Evolutionary conservation across 2,888 invertebrate species (phyloP), one percentile per base, ranked within the genome.

Genomic region (Oligia fasciuncula): DNA sequence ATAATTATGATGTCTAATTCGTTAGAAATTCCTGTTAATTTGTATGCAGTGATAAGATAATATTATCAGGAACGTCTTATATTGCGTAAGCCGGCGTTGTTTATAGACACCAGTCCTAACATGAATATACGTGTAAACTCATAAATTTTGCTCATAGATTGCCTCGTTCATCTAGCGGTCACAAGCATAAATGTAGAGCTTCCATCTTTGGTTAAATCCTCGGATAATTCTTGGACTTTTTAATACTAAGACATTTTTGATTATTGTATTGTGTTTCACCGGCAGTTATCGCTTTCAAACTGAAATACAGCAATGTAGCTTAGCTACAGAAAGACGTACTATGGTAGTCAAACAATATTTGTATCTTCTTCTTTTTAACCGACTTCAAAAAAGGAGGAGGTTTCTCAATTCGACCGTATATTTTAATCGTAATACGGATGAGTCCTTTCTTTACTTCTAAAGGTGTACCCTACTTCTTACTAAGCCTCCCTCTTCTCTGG

Each of bases 21-120:
- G 9, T 74, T 49, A 71, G 66, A 84, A 73, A 79, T 84, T 63
- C 35, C 66, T 63, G 35, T 70, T 71, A 67, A 79, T 79, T 84
- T 71, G 79, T 74, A 51, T 63, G 46, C n/a, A 46, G 0, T 14
- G 79, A 82, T 81, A 81, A 82, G 79, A 79, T 79, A 35, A 23
- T 54, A 35, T 35, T 70, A 73, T 29, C 62, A 80, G 4, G 2
- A 29, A 35, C 19, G n/a, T 73, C 81, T 66, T 14, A 35, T n/a
- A 80, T 81, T 67, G 46, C n/a, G 54, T 80, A 54, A 63, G n/a
- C 46, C 19, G n/a, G n/a, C n/a, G 4, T 8, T 54, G 19, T 35
- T 46, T 62, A 43, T 35, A 29, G 40, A 49, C 4, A 57, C 77
- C 1, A 23, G 23, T 5, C 14, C 8, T 40, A 6, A 13, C 40